Evolutionary conservation across 2,888 invertebrate species (phyloP).

Genomic region (Portevinia maculata): DNA sequence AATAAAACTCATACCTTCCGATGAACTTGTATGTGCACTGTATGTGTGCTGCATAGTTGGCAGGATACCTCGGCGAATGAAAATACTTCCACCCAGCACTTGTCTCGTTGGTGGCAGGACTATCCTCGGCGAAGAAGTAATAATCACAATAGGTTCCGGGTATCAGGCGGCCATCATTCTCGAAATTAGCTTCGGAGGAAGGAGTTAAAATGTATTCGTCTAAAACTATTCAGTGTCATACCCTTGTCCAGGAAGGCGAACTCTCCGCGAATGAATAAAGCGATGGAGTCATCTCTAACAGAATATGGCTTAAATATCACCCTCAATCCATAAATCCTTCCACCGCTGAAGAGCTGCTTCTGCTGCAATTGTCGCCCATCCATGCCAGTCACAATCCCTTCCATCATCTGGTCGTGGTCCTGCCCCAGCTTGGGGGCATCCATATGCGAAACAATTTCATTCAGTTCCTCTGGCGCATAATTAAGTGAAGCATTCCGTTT

Average conservation of each 20-base stretch:
- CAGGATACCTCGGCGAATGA: conserved; percentile 97
- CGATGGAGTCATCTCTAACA: conserved; percentile 46
- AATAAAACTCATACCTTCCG: conserved; percentile 86
- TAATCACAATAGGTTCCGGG: conserved; percentile 92
- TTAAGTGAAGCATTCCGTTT: conserved; percentile 69
- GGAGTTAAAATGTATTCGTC: conserved; percentile 48
- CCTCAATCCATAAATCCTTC: conserved; percentile 72
- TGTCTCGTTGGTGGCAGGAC: conserved; percentile 66
- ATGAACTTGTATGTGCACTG: conserved; percentile 94
- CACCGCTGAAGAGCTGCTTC: conserved; percentile 65
- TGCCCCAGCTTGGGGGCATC: conserved; percentile 22
- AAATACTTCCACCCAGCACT: conserved; percentile 90
- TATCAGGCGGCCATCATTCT: conserved; percentile 90
- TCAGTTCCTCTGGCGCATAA: conserved; percentile 72
- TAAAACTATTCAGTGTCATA: conserved; percentile 25
- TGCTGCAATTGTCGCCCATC: conserved; percentile 29
- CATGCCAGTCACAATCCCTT: conserved; percentile 32
- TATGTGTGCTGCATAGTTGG: conserved; percentile 96
- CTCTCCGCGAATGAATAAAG: conserved; percentile 60
- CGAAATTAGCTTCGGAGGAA: conserved; percentile 87
- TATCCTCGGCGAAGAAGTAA: conserved; percentile 89
- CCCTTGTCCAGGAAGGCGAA: conserved; percentile 64
- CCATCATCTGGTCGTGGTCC: conserved; percentile 1
- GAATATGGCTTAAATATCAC: conserved; percentile 65
- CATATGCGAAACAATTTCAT: conserved; percentile 60